phyloP scores from a whole-genome alignment of 1,140 invertebrate species.

The Daktulosphaira vitifoliae region DNA sequence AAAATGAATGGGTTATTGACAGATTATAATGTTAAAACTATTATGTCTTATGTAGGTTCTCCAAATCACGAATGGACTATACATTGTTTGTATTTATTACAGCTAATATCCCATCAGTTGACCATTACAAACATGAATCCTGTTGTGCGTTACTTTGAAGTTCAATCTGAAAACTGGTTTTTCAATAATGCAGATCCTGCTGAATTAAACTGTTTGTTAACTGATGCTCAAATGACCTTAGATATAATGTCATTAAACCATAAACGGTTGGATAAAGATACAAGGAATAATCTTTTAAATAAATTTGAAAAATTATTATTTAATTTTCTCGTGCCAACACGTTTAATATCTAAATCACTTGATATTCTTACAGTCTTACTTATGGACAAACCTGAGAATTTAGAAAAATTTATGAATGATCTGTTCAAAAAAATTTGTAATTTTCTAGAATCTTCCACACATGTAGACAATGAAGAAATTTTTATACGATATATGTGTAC shows the following conservation, averaged over 20 bases:
- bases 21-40: not conserved
- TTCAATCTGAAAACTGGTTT: constrained; percentile 12
- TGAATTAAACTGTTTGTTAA: not conserved
- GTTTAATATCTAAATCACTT: constrained; percentile 18
- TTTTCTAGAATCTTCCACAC: constrained; percentile 1
- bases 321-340: constrained; percentile 15
- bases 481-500: constrained; percentile 5
- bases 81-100: constrained; percentile 26
- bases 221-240: constrained; percentile 16
- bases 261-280: constrained; percentile 3
- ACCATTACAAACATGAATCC: constrained; percentile 4
- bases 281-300: not conserved
- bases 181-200: not conserved
- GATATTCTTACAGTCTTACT: constrained; percentile 6
- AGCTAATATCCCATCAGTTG: constrained; percentile 24
- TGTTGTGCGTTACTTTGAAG: not conserved
- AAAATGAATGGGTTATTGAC: not conserved
- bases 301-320: constrained; percentile 25
- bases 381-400: not conserved
- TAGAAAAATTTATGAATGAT: not conserved
- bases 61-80: constrained; percentile 8
- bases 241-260: constrained; percentile 22
- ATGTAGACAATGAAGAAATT: constrained; percentile 24
- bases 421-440: constrained; percentile 5
- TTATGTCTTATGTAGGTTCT: constrained; percentile 14